phyloP scores from a whole-genome alignment of 2,888 invertebrate genomes.

The Muschampia plurimacula region DNA sequence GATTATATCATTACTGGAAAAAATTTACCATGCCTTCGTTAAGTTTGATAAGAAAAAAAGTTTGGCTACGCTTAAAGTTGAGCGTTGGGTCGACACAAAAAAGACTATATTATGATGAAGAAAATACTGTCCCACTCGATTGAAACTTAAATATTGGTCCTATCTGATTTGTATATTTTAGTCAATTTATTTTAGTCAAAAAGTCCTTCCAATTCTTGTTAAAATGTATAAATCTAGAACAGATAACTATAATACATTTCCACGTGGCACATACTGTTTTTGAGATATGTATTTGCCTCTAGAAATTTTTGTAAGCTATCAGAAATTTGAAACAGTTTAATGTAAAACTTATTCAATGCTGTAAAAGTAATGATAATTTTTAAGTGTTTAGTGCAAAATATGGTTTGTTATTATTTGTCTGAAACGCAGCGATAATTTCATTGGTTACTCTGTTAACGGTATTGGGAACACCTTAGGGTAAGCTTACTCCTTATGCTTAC shows the following conservation, averaged over 20 bases:
- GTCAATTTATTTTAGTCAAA: neutral
- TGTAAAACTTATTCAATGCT: neutral
- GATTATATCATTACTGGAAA: neutral
- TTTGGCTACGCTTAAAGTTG: neutral
- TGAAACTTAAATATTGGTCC: neutral
- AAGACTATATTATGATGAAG: neutral
- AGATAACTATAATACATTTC: too few relatives aligned
- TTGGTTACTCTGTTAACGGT: conserved; percentile 1
- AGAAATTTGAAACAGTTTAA: neutral
- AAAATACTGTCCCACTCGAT: neutral
- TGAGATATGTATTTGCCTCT: neutral
- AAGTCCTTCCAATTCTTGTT: too few relatives aligned
- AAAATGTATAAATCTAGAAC: too few relatives aligned
- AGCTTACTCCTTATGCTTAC: conserved; percentile 17
- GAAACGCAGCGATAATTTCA: conserved; percentile 4
- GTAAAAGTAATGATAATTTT: conserved; percentile 10
- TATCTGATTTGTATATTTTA: neutral
- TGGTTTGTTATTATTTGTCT: conserved; percentile 11
- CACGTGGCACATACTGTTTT: too few relatives aligned
- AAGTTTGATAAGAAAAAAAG: neutral
- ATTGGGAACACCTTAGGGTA: conserved; percentile 12
- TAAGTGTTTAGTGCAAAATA: conserved; percentile 5
- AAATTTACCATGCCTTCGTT: neutral
- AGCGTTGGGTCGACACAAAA: neutral
- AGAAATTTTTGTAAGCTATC: neutral